Percentiles rank a stretch among this genome's conserved stretches.
These are phyloP conservation scores for Cetonia aurata DNA, from an alignment of 2,888 invertebrate genomes.

Conservation along the genomic window DNA sequence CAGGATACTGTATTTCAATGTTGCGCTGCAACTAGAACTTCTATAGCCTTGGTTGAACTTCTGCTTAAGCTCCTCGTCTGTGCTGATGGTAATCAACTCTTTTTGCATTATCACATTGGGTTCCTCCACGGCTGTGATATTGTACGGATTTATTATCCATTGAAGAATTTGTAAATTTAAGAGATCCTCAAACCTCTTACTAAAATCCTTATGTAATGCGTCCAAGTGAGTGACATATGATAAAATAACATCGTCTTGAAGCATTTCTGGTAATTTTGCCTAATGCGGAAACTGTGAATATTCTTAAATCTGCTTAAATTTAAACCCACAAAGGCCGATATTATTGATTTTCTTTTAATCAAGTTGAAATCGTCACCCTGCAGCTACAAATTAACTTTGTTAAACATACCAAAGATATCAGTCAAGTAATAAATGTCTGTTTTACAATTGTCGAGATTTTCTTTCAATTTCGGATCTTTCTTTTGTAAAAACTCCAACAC, in stretches of 20 bases:
- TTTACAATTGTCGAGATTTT: constrained; percentile 11
- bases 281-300: constrained; percentile 55
- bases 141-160: constrained; percentile 53
- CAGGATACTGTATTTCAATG: too few relatives aligned
- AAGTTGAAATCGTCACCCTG: constrained; percentile 7
- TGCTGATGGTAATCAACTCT: constrained; percentile 52
- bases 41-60: constrained; percentile 51
- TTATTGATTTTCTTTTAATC: background rate
- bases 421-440: constrained; percentile 11
- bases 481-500: constrained; percentile 9
- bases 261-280: constrained; percentile 48
- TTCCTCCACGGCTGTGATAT: constrained; percentile 48
- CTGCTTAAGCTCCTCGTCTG: constrained; percentile 51
- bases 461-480: constrained; percentile 21
- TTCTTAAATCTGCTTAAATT: constrained; percentile 55
- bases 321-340: constrained; percentile 39
- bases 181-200: constrained; percentile 48
- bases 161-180: constrained; percentile 53
- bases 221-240: constrained; percentile 56
- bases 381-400: background rate
- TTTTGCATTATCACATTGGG: constrained; percentile 50
- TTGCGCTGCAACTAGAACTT: too few relatives aligned
- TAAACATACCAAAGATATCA: background rate
- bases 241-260: constrained; percentile 49
- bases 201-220: constrained; percentile 53